Conservation (phyloP, 2,888 invertebrate species). For the Panopea generosa region DNA sequence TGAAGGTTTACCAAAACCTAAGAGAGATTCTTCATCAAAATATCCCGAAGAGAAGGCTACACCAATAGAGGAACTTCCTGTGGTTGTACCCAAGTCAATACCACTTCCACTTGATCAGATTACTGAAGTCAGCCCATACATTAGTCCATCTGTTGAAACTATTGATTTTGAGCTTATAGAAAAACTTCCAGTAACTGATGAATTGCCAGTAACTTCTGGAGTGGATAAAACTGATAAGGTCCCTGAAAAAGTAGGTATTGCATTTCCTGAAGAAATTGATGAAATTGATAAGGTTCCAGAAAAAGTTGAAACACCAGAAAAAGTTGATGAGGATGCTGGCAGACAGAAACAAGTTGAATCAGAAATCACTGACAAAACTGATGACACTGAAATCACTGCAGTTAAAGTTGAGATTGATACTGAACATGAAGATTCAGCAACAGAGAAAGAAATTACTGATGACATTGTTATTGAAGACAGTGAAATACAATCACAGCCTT, state of each 20-base stretch:
- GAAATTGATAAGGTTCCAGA: background rate
- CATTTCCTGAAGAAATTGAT: constrained; percentile 6
- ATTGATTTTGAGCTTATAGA: constrained; percentile 39
- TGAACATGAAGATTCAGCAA: background rate
- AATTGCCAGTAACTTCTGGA: constrained; percentile 6
- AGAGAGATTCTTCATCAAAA: constrained; percentile 37
- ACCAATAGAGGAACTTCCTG: constrained; percentile 58
- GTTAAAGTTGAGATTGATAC: background rate
- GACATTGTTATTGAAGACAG: background rate
- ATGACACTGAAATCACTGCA: background rate
- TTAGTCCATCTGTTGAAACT: constrained; percentile 43
- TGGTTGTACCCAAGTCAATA: constrained; percentile 45
- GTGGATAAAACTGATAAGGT: background rate
- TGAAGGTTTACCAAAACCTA: constrained; percentile 39
- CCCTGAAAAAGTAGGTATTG: background rate
- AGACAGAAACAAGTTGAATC: too few relatives aligned
- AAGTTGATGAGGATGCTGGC: too few relatives aligned
- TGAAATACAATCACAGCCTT: constrained; percentile 4
- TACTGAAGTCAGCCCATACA: constrained; percentile 42
- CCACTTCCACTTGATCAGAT: constrained; percentile 37
- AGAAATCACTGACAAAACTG: constrained; percentile 8
- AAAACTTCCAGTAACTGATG: background rate
- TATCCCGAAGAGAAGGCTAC: constrained; percentile 58
- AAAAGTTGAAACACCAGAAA: background rate
- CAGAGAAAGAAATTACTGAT: too few relatives aligned